Conservation (phyloP, 2,797 vertebrate genomes). For the Psittacula derbiana region DNA sequence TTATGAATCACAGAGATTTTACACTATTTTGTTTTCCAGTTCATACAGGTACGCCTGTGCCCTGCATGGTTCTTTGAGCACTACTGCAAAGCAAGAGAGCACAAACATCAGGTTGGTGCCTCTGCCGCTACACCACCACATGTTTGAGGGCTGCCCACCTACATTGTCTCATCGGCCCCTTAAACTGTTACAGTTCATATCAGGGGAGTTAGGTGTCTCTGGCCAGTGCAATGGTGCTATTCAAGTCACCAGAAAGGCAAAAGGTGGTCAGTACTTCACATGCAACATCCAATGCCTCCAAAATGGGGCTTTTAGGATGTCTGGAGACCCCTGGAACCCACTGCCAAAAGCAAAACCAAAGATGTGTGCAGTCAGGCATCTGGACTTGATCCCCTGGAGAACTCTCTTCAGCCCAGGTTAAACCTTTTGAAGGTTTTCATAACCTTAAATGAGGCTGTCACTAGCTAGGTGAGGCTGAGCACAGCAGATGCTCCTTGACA, state of each 20-base stretch:
- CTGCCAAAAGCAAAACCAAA: not conserved
- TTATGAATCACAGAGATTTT: not conserved
- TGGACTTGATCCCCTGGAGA: not conserved
- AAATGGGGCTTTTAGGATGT: not conserved
- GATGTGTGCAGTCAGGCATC: not conserved
- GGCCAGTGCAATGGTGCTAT: not conserved
- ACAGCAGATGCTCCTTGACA: not conserved
- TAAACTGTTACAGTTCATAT: not conserved
- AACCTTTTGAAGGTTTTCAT: not conserved
- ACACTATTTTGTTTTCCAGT: not conserved
- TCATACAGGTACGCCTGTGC: accelerated
- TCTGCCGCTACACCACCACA: not conserved
- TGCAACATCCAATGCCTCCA: not conserved
- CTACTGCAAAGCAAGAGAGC: not conserved
- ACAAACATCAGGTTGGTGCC: not conserved
- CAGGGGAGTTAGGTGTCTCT: not conserved
- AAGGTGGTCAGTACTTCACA: not conserved
- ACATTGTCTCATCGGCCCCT: not conserved
- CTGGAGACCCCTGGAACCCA: not conserved
- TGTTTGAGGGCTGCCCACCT: accelerated
- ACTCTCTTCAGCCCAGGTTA: not conserved
- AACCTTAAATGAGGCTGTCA: not conserved
- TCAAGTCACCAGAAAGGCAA: not conserved
- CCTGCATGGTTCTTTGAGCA: not conserved
- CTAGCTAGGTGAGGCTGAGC: not conserved